Percentiles rank a stretch among this genome's conserved stretches.
Conservation (phyloP, 2,797 vertebrate genomes). For the Sus cebifrons region DNA sequence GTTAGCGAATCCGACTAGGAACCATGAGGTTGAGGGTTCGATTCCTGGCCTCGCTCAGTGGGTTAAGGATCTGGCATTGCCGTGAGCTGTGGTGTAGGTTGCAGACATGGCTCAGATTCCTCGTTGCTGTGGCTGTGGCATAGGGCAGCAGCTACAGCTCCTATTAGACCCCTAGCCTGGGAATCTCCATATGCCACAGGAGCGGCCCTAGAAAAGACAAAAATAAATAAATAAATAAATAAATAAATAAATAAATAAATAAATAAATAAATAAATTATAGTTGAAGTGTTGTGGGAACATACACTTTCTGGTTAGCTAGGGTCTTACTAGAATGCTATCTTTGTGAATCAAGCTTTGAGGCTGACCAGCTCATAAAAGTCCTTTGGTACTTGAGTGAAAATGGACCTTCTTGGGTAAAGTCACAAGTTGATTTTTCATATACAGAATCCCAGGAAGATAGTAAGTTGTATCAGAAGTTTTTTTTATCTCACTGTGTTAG, state of each 20-base stretch:
- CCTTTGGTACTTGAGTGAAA: conserved; percentile 35
- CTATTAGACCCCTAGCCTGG: too few relatives aligned
- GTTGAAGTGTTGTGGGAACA: not conserved
- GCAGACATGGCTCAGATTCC: too few relatives aligned
- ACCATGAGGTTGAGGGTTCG: too few relatives aligned
- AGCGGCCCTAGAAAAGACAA: too few relatives aligned
- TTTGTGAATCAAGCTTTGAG: not conserved
- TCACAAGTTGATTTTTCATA: not conserved
- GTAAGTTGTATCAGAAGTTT: not conserved
- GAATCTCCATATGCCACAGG: too few relatives aligned
- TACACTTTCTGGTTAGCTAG: not conserved
- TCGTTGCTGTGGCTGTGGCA: too few relatives aligned
- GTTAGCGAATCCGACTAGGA: too few relatives aligned
- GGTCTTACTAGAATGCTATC: not conserved
- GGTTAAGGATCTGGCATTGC: too few relatives aligned
- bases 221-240: not conserved
- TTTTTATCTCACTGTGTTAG: not conserved
- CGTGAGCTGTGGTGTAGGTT: too few relatives aligned
- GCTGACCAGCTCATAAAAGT: not conserved
- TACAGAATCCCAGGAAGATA: not conserved
- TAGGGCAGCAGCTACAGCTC: too few relatives aligned
- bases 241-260: not conserved
- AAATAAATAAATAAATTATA: not conserved
- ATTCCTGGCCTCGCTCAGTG: too few relatives aligned
- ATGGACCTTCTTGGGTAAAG: not conserved